Evolutionary conservation across 2,113 vertebrate genomes (phyloP), one percentile per base, ranked within the genome.

Genomic region (Morone saxatilis): DNA sequence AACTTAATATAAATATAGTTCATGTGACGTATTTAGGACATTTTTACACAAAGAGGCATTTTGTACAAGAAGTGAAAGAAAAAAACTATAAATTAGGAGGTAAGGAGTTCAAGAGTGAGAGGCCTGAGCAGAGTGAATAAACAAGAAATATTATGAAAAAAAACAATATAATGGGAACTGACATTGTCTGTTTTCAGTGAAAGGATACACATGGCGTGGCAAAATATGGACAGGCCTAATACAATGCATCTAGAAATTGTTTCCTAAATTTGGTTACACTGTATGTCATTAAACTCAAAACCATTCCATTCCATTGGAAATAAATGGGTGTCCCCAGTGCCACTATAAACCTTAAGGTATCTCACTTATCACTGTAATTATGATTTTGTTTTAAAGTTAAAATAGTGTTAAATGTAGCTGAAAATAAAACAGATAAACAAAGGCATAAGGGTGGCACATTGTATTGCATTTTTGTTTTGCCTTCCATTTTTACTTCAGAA

Each of bases 261-360:
- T 50, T 71, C 48, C 16, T 62, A 51, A 48, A 36, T 36, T 20
- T 40, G 16, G 16, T 45, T 41, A 68, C 31, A 31, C 31, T 31
- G 31, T 31, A 31, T 48, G 11, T 17, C 20, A 22, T 65, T 65
- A 56, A 81, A 74, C 36, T 16, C 7, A 11, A 54, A 73, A 73
- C 31, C 0, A 9, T 48, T 19, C 9, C 1, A n/a, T 47, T 47
- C 0, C 13, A 65, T 19, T 54, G 47, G 36, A 36, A 62, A 62
- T 13, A 50, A 31, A 70, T 19, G 1, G 60, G 36, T 4, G 62
- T 17, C 45, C 5, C 4, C 19, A 4, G 41, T 59, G 40, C 9
- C 7, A 38, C 19, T 19, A 50, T 6, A 17, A 19, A 14, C 66
- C 31, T 50, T 9, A 41, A 68, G 13, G 51, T 43, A 40, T 78